Percentiles rank a stretch among this genome's conserved stretches.
Evolutionary conservation across 2,888 invertebrate genomes (phyloP).

Genomic region (Apodemia zela): DNA sequence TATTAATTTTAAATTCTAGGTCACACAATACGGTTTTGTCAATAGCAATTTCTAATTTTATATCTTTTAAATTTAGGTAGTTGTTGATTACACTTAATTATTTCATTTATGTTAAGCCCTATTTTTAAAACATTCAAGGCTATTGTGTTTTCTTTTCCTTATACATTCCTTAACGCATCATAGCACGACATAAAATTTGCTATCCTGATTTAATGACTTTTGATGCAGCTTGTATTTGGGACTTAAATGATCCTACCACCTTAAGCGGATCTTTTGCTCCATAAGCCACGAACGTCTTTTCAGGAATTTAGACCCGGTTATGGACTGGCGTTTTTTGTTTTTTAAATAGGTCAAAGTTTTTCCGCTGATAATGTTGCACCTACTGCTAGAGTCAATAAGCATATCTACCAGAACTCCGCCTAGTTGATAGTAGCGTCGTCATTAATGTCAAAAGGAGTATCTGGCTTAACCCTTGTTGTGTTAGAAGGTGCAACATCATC

Average conservation of each 20-base stretch:
- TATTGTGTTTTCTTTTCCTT: background rate
- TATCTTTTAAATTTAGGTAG: constrained; percentile 11
- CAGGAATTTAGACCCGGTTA: background rate
- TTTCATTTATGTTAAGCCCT: background rate
- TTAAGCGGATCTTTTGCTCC: background rate
- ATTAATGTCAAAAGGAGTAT: constrained; percentile 17
- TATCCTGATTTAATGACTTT: too few relatives aligned
- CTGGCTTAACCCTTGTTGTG: constrained; percentile 6
- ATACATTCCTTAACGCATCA: constrained; percentile 10
- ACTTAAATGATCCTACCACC: background rate
- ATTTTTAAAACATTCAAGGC: constrained; percentile 16
- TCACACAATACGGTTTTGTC: constrained; percentile 3
- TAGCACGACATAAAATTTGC: constrained; percentile 5
- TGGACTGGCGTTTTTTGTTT: too few relatives aligned
- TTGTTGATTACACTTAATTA: background rate
- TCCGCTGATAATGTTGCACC: too few relatives aligned
- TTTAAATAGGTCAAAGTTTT: too few relatives aligned
- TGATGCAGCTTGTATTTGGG: constrained; percentile 6
- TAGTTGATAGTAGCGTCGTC: too few relatives aligned
- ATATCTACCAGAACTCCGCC: too few relatives aligned
- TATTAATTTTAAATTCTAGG: constrained; percentile 26
- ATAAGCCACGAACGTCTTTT: background rate
- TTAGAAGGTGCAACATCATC: background rate
- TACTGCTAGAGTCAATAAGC: too few relatives aligned
- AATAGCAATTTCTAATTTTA: background rate